phyloP scores from a whole-genome alignment of 2,888 invertebrate species.

The Andrena chrysosceles region DNA sequence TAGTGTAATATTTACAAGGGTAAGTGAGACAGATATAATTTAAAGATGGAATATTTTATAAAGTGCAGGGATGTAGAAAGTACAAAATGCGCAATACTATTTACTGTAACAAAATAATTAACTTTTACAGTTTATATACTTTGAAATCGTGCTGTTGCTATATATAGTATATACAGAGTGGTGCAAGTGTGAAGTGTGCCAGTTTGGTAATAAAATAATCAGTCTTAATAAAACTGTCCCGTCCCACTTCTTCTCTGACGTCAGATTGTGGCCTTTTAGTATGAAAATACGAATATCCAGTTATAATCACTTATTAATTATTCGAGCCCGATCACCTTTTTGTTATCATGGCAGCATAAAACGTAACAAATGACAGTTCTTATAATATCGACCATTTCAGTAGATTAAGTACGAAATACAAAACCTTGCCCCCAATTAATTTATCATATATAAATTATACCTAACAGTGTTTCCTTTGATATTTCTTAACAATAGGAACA shows the following conservation, averaged over 20 bases:
- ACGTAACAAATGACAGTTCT: neutral
- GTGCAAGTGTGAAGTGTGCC: constrained; percentile 4
- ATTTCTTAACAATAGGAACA: too few species aligned
- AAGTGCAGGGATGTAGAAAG: neutral
- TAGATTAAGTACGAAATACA: neutral
- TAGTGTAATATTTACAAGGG: too few species aligned
- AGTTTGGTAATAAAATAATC: constrained; percentile 35
- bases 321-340: neutral
- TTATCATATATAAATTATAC: too few species aligned
- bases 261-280: constrained; percentile 20
- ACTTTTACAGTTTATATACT: neutral
- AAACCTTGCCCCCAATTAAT: neutral
- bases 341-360: neutral
- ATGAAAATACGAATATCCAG: constrained; percentile 1
- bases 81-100: neutral
- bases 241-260: constrained; percentile 34
- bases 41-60: neutral
- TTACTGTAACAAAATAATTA: neutral
- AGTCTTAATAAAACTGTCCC: constrained; percentile 9
- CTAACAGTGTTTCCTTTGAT: too few species aligned
- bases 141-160: neutral
- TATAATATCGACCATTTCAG: neutral
- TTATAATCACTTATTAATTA: constrained; percentile 35
- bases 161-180: neutral
- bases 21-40: neutral